Percentiles rank a stretch among this genome's conserved stretches.
Conservation (phyloP, 1,140 invertebrate species). For the Caenorhabditis latens region DNA sequence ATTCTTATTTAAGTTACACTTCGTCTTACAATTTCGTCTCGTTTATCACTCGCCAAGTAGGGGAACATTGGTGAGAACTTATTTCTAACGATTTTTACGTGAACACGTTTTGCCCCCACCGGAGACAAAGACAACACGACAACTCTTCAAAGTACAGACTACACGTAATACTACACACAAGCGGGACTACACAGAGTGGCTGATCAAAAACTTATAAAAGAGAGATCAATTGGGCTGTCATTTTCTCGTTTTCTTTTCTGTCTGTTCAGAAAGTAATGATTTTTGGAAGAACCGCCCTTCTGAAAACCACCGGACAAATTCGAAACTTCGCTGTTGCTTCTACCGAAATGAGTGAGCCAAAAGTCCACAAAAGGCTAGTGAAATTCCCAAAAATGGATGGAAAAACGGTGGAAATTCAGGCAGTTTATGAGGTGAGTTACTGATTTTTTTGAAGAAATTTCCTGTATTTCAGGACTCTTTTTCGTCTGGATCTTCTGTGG, state of each 20-base stretch:
- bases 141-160: background rate
- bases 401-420: background rate
- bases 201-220: constrained; percentile 11
- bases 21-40: no score
- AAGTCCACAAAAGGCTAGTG: background rate
- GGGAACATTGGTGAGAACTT: no score
- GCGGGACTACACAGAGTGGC: background rate
- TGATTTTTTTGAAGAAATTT: background rate
- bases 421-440: constrained; percentile 16
- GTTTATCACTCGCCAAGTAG: no score
- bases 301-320: background rate
- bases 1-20: no score
- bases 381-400: background rate
- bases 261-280: background rate
- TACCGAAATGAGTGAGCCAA: background rate
- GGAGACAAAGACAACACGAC: background rate
- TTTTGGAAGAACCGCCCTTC: background rate
- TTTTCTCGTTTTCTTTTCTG: background rate
- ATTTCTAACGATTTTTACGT: background rate
- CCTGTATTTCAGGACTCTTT: constrained; percentile 64
- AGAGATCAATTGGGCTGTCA: background rate
- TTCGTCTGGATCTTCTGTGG: constrained; percentile 61
- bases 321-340: background rate
- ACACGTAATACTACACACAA: constrained; percentile 19
- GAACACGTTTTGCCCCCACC: background rate